Evolutionary conservation across 2,888 invertebrate species (phyloP).

Genomic region (Psylliodes chrysocephalus): DNA sequence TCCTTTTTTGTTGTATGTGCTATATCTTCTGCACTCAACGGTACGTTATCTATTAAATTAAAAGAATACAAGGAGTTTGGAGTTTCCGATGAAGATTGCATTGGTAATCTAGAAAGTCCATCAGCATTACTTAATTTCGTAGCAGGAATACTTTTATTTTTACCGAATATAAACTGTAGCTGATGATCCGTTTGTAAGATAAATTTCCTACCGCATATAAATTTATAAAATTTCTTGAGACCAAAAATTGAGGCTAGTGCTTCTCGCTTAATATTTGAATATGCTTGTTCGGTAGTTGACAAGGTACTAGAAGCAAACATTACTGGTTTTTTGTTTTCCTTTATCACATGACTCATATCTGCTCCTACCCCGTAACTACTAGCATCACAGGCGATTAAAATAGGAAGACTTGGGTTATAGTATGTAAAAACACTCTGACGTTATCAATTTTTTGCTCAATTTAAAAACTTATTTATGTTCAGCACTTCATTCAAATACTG

Average conservation of each 20-base stretch:
- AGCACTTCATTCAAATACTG: neutral
- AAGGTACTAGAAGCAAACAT: constrained; percentile 29
- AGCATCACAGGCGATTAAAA: constrained; percentile 42
- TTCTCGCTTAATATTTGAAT: constrained; percentile 31
- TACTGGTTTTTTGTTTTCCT: constrained; percentile 19
- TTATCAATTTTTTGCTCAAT: constrained; percentile 3
- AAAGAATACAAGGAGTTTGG: too few relatives aligned
- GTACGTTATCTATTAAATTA: too few relatives aligned
- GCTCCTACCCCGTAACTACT: constrained; percentile 46
- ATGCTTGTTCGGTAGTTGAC: constrained; percentile 20
- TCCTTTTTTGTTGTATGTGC: constrained; percentile 5
- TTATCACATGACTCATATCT: constrained; percentile 44
- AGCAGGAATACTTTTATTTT: too few relatives aligned
- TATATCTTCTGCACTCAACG: too few relatives aligned
- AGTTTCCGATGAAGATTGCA: too few relatives aligned
- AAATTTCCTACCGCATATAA: constrained; percentile 20
- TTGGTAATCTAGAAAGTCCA: neutral
- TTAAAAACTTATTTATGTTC: neutral
- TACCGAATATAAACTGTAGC: constrained; percentile 44
- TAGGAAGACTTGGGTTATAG: constrained; percentile 42
- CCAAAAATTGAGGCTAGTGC: constrained; percentile 28
- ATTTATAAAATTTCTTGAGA: too few relatives aligned
- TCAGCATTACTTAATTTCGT: constrained; percentile 7
- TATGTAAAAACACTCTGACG: constrained; percentile 27
- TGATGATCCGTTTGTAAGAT: constrained; percentile 38